Conservation (phyloP, 2,113 vertebrate genomes). For the Colaptes auratus region DNA sequence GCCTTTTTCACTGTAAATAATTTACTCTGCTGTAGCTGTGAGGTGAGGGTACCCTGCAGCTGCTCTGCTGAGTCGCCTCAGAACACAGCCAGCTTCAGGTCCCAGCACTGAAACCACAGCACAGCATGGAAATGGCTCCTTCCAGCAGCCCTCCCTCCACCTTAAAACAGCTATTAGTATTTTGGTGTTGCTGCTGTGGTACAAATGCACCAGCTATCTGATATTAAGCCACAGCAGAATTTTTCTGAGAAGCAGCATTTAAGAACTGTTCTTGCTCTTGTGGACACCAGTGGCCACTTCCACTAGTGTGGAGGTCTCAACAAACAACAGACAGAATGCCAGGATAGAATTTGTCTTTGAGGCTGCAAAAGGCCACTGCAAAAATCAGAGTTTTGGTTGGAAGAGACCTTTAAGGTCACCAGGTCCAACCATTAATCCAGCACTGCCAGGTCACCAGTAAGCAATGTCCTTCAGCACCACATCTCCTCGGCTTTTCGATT, state of each 20-base stretch:
- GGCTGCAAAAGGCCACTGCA: background rate
- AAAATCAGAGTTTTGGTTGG: background rate
- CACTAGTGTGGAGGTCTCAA: background rate
- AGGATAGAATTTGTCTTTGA: background rate
- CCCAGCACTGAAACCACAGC: background rate
- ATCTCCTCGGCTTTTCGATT: too few species aligned
- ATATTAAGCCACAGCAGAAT: accelerated
- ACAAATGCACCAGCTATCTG: background rate
- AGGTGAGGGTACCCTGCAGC: background rate
- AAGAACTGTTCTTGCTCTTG: background rate
- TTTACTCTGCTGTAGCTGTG: background rate
- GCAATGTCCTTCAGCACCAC: too few species aligned
- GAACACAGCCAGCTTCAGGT: background rate
- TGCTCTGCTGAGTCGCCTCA: background rate
- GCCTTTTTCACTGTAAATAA: background rate
- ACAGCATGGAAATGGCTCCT: background rate
- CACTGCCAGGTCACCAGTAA: too few species aligned
- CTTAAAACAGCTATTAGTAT: background rate
- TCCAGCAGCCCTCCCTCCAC: background rate
- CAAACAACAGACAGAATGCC: background rate
- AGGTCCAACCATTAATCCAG: too few species aligned
- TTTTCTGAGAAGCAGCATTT: background rate
- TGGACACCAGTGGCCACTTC: background rate
- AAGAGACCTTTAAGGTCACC: too few species aligned
- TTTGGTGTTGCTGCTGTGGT: background rate